A percentile compares a stretch with the other conserved stretches of the same genome.
Evolutionary conservation across 2,797 vertebrate species (phyloP).

Genomic region (Anas bernieri): DNA sequence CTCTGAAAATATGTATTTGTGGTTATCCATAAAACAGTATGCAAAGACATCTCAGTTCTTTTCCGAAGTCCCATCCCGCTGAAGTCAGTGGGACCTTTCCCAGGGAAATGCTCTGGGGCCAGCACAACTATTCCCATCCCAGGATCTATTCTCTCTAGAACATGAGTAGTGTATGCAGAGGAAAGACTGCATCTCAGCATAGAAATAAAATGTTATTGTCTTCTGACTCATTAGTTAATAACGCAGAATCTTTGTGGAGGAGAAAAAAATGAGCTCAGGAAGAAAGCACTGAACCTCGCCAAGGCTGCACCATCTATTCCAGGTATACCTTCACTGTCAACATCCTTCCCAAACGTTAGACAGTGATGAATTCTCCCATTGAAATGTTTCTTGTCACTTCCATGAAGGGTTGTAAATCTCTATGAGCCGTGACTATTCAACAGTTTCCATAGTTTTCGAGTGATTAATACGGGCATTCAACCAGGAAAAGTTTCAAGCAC

Average conservation of each 20-base stretch:
- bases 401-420: slow-evolving; percentile 12
- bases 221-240: not conserved
- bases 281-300: not conserved
- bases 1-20: not conserved
- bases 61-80: not conserved
- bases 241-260: not conserved
- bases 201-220: not conserved
- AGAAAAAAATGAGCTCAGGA: not conserved
- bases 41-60: not conserved
- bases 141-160: not conserved
- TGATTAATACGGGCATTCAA: not conserved
- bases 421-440: not conserved
- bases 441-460: not conserved
- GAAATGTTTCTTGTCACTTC: not conserved
- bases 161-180: not conserved
- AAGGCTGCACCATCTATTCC: not conserved
- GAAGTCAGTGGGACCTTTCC: not conserved
- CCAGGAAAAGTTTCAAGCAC: not conserved
- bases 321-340: not conserved
- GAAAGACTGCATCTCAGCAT: not conserved
- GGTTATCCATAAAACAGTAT: not conserved
- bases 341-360: not conserved
- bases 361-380: not conserved
- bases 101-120: not conserved
- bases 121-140: too few species aligned